Evolutionary conservation across 2,888 invertebrate genomes (phyloP).

Genomic region (Boloria selene): DNA sequence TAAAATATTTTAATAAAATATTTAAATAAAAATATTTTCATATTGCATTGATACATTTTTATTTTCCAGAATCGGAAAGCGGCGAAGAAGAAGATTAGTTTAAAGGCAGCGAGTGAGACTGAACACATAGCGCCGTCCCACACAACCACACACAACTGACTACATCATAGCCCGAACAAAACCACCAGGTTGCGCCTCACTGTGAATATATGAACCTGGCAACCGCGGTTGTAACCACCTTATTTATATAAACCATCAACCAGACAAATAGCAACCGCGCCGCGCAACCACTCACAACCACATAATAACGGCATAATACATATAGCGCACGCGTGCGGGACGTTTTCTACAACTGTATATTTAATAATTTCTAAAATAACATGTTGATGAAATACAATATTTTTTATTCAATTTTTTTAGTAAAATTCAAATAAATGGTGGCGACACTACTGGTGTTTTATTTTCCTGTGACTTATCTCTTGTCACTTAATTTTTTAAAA

Average conservation of each 20-base stretch:
- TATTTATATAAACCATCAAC: background rate
- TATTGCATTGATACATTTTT: conserved; percentile 6
- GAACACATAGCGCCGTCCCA: conserved; percentile 51
- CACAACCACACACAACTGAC: conserved; percentile 42
- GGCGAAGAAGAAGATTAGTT: conserved; percentile 80
- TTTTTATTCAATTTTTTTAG: conserved; percentile 83
- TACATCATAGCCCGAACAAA: conserved; percentile 35
- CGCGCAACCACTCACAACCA: conserved; percentile 1
- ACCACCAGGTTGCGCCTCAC: background rate
- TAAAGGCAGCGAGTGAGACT: conserved; percentile 80
- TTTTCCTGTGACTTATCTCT: conserved; percentile 27
- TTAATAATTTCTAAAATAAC: conserved; percentile 78
- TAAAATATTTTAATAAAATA: no score
- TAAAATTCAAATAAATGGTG: conserved; percentile 80
- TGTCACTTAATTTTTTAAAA: no score
- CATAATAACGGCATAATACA: conserved; percentile 37
- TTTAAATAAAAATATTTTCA: no score
- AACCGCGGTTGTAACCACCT: background rate
- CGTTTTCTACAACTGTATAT: conserved; percentile 77
- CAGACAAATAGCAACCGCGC: background rate
- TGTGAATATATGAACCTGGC: background rate
- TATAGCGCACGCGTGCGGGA: conserved; percentile 49
- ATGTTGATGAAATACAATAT: conserved; percentile 81
- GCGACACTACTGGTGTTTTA: conserved; percentile 65
- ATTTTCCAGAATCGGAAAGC: conserved; percentile 76